These are phyloP conservation scores for Brachycybe producta DNA, from an alignment of 2,888 invertebrate species.

Conservation along the genomic window DNA sequence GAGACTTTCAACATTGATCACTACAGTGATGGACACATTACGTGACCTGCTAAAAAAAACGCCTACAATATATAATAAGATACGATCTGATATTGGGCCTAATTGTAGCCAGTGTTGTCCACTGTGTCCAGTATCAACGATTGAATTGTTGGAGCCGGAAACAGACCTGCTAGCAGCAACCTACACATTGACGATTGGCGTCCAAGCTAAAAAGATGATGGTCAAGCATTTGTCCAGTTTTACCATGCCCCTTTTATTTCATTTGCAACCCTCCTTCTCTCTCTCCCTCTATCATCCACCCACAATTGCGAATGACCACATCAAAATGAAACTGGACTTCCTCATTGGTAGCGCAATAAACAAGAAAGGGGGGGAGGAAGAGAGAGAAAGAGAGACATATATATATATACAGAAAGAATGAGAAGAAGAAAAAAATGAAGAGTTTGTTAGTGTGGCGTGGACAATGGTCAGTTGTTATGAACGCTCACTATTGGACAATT, in stretches of 20 bases:
- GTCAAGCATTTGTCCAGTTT: too few relatives aligned
- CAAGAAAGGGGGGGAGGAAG: not conserved
- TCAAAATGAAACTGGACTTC: not conserved
- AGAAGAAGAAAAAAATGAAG: too few relatives aligned
- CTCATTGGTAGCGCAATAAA: slow-evolving; percentile 9
- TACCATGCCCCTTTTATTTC: too few relatives aligned
- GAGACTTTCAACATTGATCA: too few relatives aligned
- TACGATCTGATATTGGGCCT: not conserved
- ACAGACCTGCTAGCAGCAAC: not conserved
- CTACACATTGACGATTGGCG: not conserved
- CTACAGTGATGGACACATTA: too few relatives aligned
- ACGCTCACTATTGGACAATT: slow-evolving; percentile 4
- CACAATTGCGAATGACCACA: slow-evolving; percentile 1
- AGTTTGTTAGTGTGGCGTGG: not conserved
- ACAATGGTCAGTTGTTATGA: slow-evolving; percentile 8
- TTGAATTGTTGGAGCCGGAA: slow-evolving; percentile 6
- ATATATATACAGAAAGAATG: too few relatives aligned
- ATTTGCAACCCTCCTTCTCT: too few relatives aligned
- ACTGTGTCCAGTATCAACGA: not conserved
- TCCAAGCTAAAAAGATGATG: too few relatives aligned
- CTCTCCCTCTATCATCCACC: not conserved
- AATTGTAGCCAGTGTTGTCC: too few relatives aligned
- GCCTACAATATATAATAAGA: too few relatives aligned
- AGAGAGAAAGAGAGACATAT: too few relatives aligned
- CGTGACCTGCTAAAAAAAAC: too few relatives aligned